These are phyloP conservation scores for Synergus itoensis DNA, from an alignment of 2,888 invertebrate genomes.

Conservation along the genomic window DNA sequence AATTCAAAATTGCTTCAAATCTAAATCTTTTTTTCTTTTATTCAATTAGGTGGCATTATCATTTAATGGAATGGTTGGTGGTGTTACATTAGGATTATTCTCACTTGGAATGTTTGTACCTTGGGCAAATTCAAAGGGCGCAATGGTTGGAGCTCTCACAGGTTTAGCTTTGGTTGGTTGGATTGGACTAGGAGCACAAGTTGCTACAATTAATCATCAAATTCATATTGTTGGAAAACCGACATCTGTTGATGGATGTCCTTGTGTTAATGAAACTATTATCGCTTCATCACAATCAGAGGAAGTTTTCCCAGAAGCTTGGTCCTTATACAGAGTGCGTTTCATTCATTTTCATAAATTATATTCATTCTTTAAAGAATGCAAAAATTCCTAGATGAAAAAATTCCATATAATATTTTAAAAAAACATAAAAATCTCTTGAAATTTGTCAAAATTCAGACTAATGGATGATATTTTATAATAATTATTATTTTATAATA, in stretches of 20 bases:
- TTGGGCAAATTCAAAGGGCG: slow-evolving; percentile 90
- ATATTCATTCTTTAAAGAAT: too few species aligned
- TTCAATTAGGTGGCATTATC: slow-evolving; percentile 85
- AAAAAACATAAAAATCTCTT: too few species aligned
- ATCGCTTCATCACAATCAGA: slow-evolving; percentile 35
- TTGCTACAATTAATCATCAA: slow-evolving; percentile 79
- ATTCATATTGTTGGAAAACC: slow-evolving; percentile 77
- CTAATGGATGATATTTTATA: background rate
- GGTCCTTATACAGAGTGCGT: slow-evolving; percentile 69
- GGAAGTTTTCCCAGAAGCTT: slow-evolving; percentile 56
- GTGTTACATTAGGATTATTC: slow-evolving; percentile 92
- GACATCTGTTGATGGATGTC: slow-evolving; percentile 80
- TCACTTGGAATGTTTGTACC: slow-evolving; percentile 94
- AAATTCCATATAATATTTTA: too few species aligned
- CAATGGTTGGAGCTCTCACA: slow-evolving; percentile 82
- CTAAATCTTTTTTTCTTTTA: background rate
- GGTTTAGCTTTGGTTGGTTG: slow-evolving; percentile 82
- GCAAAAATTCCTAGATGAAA: too few species aligned
- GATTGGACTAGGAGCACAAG: slow-evolving; percentile 85
- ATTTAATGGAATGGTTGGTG: slow-evolving; percentile 93
- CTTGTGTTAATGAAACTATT: slow-evolving; percentile 76
- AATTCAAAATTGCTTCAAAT: background rate
- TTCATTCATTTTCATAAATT: background rate
- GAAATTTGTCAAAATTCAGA: too few species aligned
- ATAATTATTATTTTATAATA: too few species aligned